Evolutionary conservation across 2,797 vertebrate genomes (phyloP), one percentile per base, ranked within the genome.

Genomic region (Karalla daura): DNA sequence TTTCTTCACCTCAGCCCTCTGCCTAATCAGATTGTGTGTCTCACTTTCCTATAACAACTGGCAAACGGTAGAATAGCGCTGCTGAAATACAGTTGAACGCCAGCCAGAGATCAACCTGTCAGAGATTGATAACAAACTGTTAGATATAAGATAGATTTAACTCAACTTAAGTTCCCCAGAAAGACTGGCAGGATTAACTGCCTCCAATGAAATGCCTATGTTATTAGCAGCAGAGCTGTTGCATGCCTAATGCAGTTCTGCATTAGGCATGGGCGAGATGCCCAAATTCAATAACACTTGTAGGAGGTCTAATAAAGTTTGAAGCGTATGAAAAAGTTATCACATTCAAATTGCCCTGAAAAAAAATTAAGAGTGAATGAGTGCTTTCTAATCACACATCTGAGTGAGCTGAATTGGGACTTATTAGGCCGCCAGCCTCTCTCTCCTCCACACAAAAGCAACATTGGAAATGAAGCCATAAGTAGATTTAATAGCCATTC

Each of bases 361-460:
- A 13, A 75, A 76, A 81, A 68, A 86, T 84, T 73, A 76, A 70
- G 65, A 75, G 44, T 43, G 59, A 86, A 68, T 59, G 63, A 76
- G 61, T 72, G 50, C 30, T 37, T 81, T 72, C 51, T 60, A 74
- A 68, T 77, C 46, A 61, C 49, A 39, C 5, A 8, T 73, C 56
- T 67, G 43, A 58, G 72, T 39, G 44, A 39, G 59, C n/a, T 63
- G 70, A 55, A 80, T 52, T 33, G 39, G 50, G 56, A 62, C 39
- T 70, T 55, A 78, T 79, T 66, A 59, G 30, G 50, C 24, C 18
- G n/a, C 17, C 25, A 43, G 56, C 43, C 35, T 58, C 13, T 33
- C 40, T 30, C 5, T n/a, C n/a, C 5, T 30, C 36, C 17, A 7
- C 59, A 72, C 70, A 63, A 51, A 69, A 27, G 44, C 28, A 50